phyloP scores from a whole-genome alignment of 2,797 vertebrate genomes.

The Poliocrania exsul region DNA sequence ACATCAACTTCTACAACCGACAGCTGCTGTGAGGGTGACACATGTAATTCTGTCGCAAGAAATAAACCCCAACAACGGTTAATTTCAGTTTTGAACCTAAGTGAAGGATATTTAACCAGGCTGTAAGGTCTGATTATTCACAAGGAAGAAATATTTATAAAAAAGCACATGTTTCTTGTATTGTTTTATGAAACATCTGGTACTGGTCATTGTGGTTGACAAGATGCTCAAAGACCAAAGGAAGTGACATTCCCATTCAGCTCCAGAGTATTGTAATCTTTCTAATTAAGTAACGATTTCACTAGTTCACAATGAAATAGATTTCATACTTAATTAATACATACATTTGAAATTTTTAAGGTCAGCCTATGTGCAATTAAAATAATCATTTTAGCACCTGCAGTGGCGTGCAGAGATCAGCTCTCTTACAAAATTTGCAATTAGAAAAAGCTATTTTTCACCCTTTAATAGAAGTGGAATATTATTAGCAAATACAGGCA shows the following conservation, averaged over 20 bases:
- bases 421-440: not conserved
- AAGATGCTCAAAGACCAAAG: slow-evolving; percentile 18
- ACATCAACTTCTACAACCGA: not conserved
- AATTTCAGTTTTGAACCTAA: not conserved
- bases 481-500: not conserved
- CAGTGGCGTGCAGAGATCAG: not conserved
- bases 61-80: not conserved
- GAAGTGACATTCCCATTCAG: not conserved
- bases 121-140: not conserved
- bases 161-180: not conserved
- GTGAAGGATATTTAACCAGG: not conserved
- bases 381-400: not conserved
- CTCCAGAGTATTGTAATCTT: not conserved
- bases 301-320: not conserved
- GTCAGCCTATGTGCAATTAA: not conserved
- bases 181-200: slow-evolving; percentile 21
- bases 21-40: not conserved
- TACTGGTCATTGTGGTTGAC: not conserved
- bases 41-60: not conserved
- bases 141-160: not conserved
- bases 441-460: not conserved
- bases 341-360: not conserved
- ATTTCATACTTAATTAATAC: slow-evolving; percentile 3
- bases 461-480: not conserved
- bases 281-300: slow-evolving; percentile 45